Conservation (phyloP, 2,797 vertebrate species). For the Myripristis murdjan region DNA sequence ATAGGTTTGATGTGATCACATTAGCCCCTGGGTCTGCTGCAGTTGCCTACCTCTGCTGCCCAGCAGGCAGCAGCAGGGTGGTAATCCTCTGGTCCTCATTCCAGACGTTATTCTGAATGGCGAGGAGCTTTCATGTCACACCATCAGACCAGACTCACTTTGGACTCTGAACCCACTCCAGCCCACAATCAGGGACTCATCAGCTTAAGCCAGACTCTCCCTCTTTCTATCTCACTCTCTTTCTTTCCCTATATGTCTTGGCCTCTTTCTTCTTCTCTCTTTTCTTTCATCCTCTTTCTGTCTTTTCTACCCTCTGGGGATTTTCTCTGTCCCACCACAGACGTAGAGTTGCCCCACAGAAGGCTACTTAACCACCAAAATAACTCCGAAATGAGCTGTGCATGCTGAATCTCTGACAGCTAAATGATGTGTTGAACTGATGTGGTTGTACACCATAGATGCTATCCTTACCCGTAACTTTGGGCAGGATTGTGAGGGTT, state of each 20-base stretch:
- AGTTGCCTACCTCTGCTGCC: constrained; percentile 39
- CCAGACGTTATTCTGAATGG: constrained; percentile 9
- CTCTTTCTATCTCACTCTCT: constrained; percentile 13
- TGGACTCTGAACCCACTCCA: not conserved
- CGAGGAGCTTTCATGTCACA: constrained; percentile 43
- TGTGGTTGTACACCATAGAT: constrained; percentile 1
- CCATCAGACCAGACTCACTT: constrained; percentile 45
- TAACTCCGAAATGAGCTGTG: constrained; percentile 32
- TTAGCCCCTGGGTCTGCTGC: constrained; percentile 47
- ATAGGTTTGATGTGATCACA: constrained; percentile 64
- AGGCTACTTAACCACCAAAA: constrained; percentile 30
- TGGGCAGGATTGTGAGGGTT: not conserved
- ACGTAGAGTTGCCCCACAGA: constrained; percentile 17
- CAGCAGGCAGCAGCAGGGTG: constrained; percentile 45
- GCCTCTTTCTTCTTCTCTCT: constrained; percentile 18
- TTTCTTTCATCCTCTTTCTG: not conserved
- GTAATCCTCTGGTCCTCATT: constrained; percentile 37
- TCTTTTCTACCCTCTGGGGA: constrained; percentile 23
- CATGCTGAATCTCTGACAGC: constrained; percentile 39
- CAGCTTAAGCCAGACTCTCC: not conserved
- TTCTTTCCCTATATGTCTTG: constrained; percentile 23
- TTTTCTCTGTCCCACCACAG: constrained; percentile 45
- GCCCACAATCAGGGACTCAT: not conserved
- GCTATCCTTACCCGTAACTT: constrained; percentile 12
- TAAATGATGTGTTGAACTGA: constrained; percentile 44